phyloP scores from a whole-genome alignment of 2,888 invertebrate species.

The Tuberolachnus salignus region DNA sequence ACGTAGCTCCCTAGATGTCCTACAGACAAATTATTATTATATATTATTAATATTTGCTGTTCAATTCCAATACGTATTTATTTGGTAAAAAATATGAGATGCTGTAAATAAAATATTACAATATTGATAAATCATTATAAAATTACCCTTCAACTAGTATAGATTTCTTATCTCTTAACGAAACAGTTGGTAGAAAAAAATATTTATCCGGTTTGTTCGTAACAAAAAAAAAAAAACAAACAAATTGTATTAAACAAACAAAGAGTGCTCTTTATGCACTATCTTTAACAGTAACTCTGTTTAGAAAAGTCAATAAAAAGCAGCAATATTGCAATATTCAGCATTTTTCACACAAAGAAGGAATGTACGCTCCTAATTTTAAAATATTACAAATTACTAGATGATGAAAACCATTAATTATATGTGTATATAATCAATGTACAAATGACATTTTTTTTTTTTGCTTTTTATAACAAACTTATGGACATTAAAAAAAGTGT shows the following conservation, averaged over 20 bases:
- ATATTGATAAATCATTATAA: neutral
- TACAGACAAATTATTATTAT: conserved; percentile 21
- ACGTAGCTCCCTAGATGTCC: conserved; percentile 27
- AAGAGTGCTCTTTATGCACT: conserved; percentile 12
- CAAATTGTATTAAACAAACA: conserved; percentile 1
- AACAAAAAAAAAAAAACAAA: neutral
- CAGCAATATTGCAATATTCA: conserved; percentile 4
- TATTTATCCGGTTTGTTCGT: neutral
- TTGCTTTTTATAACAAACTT: conserved; percentile 40
- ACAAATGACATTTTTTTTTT: too few relatives aligned
- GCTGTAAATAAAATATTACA: neutral
- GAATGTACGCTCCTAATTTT: conserved; percentile 21
- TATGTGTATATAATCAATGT: too few relatives aligned
- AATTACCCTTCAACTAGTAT: neutral
- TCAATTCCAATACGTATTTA: neutral
- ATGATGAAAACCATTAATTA: neutral
- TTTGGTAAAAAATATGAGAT: conserved; percentile 14
- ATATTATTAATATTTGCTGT: conserved; percentile 30
- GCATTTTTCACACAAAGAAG: conserved; percentile 1
- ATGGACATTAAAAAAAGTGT: neutral
- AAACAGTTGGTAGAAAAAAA: neutral
- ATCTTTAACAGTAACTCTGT: conserved; percentile 1
- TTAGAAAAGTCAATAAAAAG: conserved; percentile 14
- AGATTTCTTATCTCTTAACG: neutral
- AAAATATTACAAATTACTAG: conserved; percentile 33